These are phyloP conservation scores for Merops nubicus DNA, from an alignment of 2,113 vertebrate species.

Conservation along the genomic window DNA sequence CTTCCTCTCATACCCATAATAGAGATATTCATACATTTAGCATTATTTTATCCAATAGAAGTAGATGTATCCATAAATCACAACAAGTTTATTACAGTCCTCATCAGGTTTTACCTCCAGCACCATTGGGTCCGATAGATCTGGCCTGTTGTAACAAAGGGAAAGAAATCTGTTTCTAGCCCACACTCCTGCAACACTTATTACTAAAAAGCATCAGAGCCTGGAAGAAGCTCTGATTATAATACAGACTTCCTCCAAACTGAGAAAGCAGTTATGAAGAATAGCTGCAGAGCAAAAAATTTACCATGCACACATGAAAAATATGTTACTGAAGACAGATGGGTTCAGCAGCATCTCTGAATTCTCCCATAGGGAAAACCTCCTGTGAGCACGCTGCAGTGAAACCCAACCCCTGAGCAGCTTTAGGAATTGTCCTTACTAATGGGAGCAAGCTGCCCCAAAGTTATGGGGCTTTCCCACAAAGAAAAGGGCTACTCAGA, in stretches of 20 bases:
- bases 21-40: not conserved
- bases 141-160: not conserved
- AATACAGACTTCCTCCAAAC: not conserved
- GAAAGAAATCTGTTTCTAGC: not conserved
- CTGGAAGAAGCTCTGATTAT: not conserved
- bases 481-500: not conserved
- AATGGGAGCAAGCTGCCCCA: not conserved
- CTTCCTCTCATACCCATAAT: not conserved
- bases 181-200: not conserved
- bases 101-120: not conserved
- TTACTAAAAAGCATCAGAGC: not conserved
- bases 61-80: not conserved
- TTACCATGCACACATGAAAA: not conserved
- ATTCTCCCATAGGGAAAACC: not conserved
- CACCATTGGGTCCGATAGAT: not conserved
- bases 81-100: not conserved
- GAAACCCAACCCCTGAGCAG: not conserved
- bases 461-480: not conserved
- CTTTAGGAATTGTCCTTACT: not conserved
- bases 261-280: not conserved
- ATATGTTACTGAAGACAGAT: not conserved
- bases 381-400: not conserved
- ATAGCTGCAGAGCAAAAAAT: not conserved
- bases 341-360: not conserved
- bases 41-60: not conserved